phyloP scores from a whole-genome alignment of 2,113 vertebrate species.

The Heliornis fulica region DNA sequence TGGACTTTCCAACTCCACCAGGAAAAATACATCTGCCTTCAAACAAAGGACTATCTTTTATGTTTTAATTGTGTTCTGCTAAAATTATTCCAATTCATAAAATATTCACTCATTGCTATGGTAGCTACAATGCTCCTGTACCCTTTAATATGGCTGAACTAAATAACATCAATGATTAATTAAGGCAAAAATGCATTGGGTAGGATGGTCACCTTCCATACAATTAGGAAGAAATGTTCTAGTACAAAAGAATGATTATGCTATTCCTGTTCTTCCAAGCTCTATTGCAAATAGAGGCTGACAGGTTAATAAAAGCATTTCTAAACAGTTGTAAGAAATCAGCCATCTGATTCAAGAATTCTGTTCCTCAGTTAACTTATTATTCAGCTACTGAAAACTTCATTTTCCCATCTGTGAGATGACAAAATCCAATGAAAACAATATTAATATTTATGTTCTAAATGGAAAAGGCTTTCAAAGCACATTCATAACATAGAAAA shows the following conservation, averaged over 20 bases:
- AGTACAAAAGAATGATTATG: neutral
- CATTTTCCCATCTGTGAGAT: conserved; percentile 24
- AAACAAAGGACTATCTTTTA: neutral
- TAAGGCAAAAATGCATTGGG: neutral
- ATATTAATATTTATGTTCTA: conserved; percentile 40
- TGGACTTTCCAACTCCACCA: neutral
- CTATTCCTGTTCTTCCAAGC: neutral
- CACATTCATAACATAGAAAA: neutral
- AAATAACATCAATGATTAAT: neutral
- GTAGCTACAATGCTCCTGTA: neutral
- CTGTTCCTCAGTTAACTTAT: neutral
- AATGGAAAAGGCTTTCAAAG: neutral
- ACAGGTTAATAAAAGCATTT: conserved; percentile 12
- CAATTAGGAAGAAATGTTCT: neutral
- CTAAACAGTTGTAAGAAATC: neutral
- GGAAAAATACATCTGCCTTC: neutral
- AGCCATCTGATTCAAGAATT: neutral
- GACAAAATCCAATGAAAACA: conserved; percentile 9
- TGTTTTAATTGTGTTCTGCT: neutral
- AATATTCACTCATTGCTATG: neutral
- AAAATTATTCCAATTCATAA: neutral
- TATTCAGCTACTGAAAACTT: conserved; percentile 31
- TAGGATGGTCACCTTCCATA: neutral
- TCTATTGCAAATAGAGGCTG: neutral
- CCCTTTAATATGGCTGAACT: neutral